phyloP scores from a whole-genome alignment of 2,113 vertebrate genomes.

The Corydoras maculifer region DNA sequence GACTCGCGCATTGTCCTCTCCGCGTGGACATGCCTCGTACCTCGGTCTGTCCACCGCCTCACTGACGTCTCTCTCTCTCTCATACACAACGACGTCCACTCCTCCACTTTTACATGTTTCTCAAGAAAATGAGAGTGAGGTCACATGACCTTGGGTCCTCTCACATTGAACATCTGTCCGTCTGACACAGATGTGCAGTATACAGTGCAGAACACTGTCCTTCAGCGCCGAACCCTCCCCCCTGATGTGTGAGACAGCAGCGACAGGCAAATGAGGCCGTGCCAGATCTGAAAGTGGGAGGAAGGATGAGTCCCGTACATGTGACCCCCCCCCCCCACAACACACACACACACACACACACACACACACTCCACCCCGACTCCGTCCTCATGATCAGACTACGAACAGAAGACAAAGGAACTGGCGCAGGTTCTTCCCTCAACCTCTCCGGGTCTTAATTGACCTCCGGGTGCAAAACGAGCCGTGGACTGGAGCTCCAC shows the following conservation, averaged over 20 bases:
- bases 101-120: no score
- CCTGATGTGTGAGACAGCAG: constrained; percentile 16
- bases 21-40: no score
- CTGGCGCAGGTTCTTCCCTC: constrained; percentile 4
- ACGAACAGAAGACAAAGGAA: neutral
- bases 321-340: no score
- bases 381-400: no score
- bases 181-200: neutral
- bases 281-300: constrained; percentile 9
- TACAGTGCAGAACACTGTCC: constrained; percentile 2
- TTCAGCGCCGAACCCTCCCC: constrained; percentile 24
- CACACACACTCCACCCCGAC: neutral
- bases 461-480: constrained; percentile 47
- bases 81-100: no score
- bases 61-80: no score
- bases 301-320: neutral
- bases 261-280: constrained; percentile 34
- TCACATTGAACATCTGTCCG: no score
- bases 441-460: constrained; percentile 45
- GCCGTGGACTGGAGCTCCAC: constrained; percentile 35
- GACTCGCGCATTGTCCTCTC: no score
- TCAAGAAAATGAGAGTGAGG: no score
- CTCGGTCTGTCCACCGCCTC: no score
- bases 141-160: no score
- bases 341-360: no score